phyloP scores from a whole-genome alignment of 2,113 vertebrate species.

The Hypanus sabinus region DNA sequence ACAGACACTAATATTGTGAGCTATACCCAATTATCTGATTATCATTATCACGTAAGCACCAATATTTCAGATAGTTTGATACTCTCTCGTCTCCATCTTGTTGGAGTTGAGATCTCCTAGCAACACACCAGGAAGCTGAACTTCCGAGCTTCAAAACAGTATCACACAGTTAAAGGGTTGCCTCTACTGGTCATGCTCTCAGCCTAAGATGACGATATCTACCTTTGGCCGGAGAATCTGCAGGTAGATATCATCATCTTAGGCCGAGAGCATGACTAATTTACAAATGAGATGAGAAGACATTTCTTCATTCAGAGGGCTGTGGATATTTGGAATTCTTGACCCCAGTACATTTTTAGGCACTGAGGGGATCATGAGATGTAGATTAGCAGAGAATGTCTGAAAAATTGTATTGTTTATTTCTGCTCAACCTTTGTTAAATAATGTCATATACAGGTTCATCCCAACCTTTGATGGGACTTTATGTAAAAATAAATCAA shows the following conservation, averaged over 20 bases:
- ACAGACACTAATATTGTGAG: background rate
- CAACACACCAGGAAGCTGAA: background rate
- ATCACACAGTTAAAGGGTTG: background rate
- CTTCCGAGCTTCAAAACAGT: background rate
- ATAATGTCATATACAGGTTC: background rate
- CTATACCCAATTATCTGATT: background rate
- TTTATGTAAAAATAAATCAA: background rate
- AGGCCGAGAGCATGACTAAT: background rate
- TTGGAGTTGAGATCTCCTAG: background rate
- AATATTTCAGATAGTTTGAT: background rate
- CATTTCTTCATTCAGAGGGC: background rate
- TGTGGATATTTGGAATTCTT: background rate
- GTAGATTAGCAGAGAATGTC: background rate
- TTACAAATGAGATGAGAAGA: background rate
- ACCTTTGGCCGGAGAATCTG: background rate
- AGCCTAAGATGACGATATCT: too few species aligned
- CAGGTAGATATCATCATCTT: background rate
- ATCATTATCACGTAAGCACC: background rate
- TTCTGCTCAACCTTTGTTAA: background rate
- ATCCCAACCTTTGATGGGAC: background rate
- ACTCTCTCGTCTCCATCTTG: background rate
- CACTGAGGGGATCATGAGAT: background rate
- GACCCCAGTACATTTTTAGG: background rate
- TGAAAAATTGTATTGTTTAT: background rate
- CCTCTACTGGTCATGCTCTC: background rate